Evolutionary conservation across 2,888 invertebrate species (phyloP), one percentile per base, ranked within the genome.

Genomic region (Zaprionus obscuricornis): DNA sequence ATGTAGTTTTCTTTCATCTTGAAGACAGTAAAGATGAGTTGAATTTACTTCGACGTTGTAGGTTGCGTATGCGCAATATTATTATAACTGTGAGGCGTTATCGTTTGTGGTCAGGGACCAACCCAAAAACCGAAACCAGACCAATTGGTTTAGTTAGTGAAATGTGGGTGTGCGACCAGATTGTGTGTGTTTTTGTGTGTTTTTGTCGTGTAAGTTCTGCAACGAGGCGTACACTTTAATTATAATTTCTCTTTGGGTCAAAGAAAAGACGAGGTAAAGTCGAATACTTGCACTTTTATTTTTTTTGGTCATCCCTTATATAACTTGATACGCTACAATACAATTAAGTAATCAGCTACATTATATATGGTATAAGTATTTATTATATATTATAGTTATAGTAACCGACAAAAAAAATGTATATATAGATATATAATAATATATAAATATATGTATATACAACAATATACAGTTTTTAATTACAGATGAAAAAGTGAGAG

Each of bases 31-130:
- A 78, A 82, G 75, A 62, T 83, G 77, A 84, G 76, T 85, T 84
- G 51, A 65, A 59, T 46, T 17, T 50, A 11, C 39, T 20, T 26
- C 34, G 33, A 62, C 63, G 74, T 73, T 84, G 81, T 84, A 77
- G 81, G 84, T 81, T 84, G 84, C 84, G 81, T 81, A 84, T 85
- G 82, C 82, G 71, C 82, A 71, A 82, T 85, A 74, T 82, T 75
- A 81, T 79, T 79, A 78, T 83, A 78, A 72, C 77, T 82, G 83
- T 78, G 62, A 71, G 82, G 74, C 74, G 67, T 75, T 73, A 66
- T 82, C 58, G 83, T 76, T 82, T 82, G 77, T 72, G 77, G 77
- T 77, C 83, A 77, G 68, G 71, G 78, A 78, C 83, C 79, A 82
- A 77, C 75, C 75, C 81, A 76, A 63, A n/a, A 73, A 56, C 55